These are phyloP conservation scores for Labia minor DNA, from an alignment of 2,888 invertebrate species.

Conservation along the genomic window DNA sequence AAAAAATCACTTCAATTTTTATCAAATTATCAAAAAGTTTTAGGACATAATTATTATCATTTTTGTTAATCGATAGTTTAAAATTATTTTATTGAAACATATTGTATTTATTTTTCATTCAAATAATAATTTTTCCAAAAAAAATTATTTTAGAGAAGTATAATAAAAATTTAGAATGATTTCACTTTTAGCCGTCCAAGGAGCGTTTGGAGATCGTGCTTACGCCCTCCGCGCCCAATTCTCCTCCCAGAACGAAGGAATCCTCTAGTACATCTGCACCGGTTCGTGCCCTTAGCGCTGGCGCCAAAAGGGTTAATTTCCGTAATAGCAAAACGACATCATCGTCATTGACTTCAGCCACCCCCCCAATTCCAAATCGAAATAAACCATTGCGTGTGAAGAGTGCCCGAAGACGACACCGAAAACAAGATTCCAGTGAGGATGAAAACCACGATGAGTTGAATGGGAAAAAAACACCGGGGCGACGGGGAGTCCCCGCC, in stretches of 20 bases:
- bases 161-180: neutral
- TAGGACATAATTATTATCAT: no score
- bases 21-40: no score
- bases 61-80: no score
- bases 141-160: no score
- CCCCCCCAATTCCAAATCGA: neutral
- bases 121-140: no score
- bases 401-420: slow-evolving; percentile 18
- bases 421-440: slow-evolving; percentile 25
- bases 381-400: slow-evolving; percentile 17
- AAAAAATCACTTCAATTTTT: no score
- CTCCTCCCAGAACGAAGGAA: neutral
- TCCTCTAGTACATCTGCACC: neutral
- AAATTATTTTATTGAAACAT: no score
- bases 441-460: slow-evolving; percentile 22
- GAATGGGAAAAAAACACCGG: slow-evolving; percentile 26
- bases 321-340: slow-evolving; percentile 24
- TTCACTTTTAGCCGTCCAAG: neutral
- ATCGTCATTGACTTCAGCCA: neutral
- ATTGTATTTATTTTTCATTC: no score
- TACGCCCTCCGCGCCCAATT: neutral
- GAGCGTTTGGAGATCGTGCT: neutral
- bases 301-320: slow-evolving; percentile 25
- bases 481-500: slow-evolving; percentile 28
- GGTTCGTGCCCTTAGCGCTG: slow-evolving; percentile 21